phyloP scores from a whole-genome alignment of 2,888 invertebrate species.

The Tetramorium bicarinatum region DNA sequence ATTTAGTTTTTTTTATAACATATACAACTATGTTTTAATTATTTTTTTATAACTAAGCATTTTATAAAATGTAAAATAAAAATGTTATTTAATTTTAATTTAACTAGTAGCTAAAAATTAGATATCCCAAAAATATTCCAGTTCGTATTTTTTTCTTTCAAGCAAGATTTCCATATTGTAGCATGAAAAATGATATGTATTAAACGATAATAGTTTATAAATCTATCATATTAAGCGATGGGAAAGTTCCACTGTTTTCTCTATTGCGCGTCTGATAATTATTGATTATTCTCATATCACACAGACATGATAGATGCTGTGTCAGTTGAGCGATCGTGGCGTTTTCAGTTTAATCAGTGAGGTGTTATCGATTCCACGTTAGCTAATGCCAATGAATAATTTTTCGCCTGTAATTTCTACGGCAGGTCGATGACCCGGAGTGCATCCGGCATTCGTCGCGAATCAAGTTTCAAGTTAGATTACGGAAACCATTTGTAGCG shows the following conservation, averaged over 20 bases:
- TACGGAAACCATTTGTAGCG: neutral
- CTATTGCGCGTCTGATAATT: constrained; percentile 10
- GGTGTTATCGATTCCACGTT: constrained; percentile 39
- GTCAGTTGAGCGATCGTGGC: constrained; percentile 16
- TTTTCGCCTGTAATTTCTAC: constrained; percentile 46
- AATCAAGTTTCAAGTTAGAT: constrained; percentile 15
- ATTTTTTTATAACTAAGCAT: neutral
- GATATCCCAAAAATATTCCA: neutral
- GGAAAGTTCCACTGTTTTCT: constrained; percentile 18
- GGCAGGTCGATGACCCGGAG: constrained; percentile 29
- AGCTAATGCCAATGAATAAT: constrained; percentile 50
- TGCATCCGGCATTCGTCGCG: constrained; percentile 20
- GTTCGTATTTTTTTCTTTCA: neutral
- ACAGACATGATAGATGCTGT: constrained; percentile 27
- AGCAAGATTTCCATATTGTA: neutral
- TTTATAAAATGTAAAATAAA: neutral
- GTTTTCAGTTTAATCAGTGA: constrained; percentile 26
- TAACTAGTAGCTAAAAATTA: neutral
- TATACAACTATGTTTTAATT: neutral
- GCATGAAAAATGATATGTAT: neutral
- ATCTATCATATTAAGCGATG: neutral
- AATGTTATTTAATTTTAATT: neutral
- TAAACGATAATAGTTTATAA: neutral
- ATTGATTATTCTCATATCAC: constrained; percentile 27
- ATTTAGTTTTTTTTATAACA: neutral